Evolutionary conservation across 2,888 invertebrate genomes (phyloP).

Genomic region (Drymonia ruficornis): DNA sequence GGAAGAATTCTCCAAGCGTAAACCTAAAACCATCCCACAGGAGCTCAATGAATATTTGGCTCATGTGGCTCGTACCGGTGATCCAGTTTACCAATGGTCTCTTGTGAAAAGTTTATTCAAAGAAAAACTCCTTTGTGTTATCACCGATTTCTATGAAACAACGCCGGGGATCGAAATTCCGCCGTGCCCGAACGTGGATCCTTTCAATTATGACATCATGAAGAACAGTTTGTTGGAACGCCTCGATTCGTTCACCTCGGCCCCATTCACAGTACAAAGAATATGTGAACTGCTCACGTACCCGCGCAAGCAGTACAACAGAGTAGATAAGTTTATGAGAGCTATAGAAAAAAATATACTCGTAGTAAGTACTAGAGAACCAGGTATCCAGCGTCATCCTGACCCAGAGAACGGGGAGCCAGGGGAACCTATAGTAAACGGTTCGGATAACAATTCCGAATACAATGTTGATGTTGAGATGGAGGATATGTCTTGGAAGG

Average conservation of each 20-base stretch:
- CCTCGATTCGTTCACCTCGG: conserved; percentile 93
- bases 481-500: conserved; percentile 82
- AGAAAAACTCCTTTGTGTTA: conserved; percentile 93
- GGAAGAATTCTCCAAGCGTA: conserved; percentile 92
- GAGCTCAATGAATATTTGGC: conserved; percentile 95
- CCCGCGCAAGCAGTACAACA: conserved; percentile 96
- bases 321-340: conserved; percentile 98
- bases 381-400: conserved; percentile 84
- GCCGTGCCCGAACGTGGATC: conserved; percentile 95
- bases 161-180: conserved; percentile 91
- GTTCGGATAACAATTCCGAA: conserved; percentile 83
- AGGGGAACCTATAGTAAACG: conserved; percentile 85
- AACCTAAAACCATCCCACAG: conserved; percentile 91
- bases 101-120: conserved; percentile 94
- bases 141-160: conserved; percentile 94
- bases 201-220: conserved; percentile 95
- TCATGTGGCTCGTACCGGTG: conserved; percentile 96
- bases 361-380: conserved; percentile 91
- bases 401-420: conserved; percentile 89
- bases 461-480: conserved; percentile 83
- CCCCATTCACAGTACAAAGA: conserved; percentile 98
- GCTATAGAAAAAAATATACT: conserved; percentile 98
- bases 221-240: conserved; percentile 92
- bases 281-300: conserved; percentile 96
- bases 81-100: conserved; percentile 97